Evolutionary conservation across 2,113 vertebrate species (phyloP), one percentile per base, ranked within the genome.

Genomic region (Onychorhynchus coronatus): DNA sequence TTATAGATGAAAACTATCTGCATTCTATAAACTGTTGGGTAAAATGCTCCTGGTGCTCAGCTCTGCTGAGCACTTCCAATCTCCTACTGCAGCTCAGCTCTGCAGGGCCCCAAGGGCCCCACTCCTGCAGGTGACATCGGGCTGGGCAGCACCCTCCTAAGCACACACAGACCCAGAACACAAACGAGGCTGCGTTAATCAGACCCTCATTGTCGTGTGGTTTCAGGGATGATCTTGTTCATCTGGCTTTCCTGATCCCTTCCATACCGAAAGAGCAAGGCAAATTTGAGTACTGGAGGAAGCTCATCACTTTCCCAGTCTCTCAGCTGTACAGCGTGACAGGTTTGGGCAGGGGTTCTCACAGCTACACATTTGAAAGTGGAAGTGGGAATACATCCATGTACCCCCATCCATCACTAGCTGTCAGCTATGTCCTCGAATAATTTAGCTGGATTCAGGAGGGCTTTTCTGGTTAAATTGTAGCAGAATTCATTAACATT

Each of bases 71-170:
- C 2, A 2, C 67, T 77, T 58, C 70, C 1, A 0, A 14, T 30
- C 70, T 62, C 47, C 55, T n/a, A 2, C 42, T 35, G 52, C 17
- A 49, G 87, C 47, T 77, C 59, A 39, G 50, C 73, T 59, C 66
- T 61, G 52, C 49, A 20, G 33, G 49, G 46, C 65, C 70, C 39
- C 8, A 1, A 33, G 63, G 0, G 0, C 30, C 25, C 24, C 39
- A 2, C 24, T 66, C 46, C 61, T 47, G 49, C 68, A 53, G n/a
- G 50, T 58, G 67, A 28, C 41, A 11, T 0, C 0, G 8, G 46
- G 37, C 35, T 52, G n/a, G 52, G n/a, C 53, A 79, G 53, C 58
- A 16, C 74, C 31, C 66, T 22, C 3, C 1, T 7, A n/a, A 44
- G 17, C 9, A 52, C 82, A 52, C 82, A 53, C 1, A 25, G 49